Evolutionary conservation across 92 coral and sea anemone genomes (phyloP).

Genomic region (Diadumene lineata): DNA sequence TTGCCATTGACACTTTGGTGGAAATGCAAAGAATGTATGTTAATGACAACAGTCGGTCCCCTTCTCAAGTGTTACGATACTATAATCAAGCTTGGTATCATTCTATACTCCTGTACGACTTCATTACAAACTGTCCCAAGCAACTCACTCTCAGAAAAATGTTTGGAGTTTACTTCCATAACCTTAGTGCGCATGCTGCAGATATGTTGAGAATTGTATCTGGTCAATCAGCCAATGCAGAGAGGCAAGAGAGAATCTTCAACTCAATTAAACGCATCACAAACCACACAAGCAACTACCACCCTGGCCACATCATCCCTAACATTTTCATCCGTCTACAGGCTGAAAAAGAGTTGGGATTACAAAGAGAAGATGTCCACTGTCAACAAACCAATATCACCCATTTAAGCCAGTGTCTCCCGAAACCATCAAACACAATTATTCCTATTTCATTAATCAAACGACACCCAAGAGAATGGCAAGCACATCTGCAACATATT

Average conservation of each 20-base stretch:
- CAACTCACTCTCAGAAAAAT: conserved; percentile 50
- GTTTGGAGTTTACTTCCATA: conserved; percentile 54
- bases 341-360: conserved; percentile 56
- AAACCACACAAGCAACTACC: conserved; percentile 52
- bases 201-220: conserved; percentile 1
- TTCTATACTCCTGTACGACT: conserved; percentile 38
- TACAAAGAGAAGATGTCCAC: conserved; percentile 31
- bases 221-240: conserved; percentile 44
- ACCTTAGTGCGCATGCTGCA: conserved; percentile 23
- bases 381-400: conserved; percentile 51
- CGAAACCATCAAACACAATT: conserved; percentile 31
- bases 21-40: conserved; percentile 55
- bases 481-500: conserved; percentile 47
- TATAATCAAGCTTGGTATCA: conserved; percentile 62
- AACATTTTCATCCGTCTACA: conserved; percentile 46
- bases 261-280: conserved; percentile 47
- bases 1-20: conserved; percentile 11
- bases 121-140: conserved; percentile 33
- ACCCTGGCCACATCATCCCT: conserved; percentile 49
- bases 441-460: conserved; percentile 25
- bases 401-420: conserved; percentile 39
- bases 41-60: conserved; percentile 44
- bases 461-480: conserved; percentile 43
- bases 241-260: conserved; percentile 46
- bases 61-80: conserved; percentile 48